phyloP scores from a whole-genome alignment of 2,888 invertebrate genomes.

The Lordiphosa fenestrarum region DNA sequence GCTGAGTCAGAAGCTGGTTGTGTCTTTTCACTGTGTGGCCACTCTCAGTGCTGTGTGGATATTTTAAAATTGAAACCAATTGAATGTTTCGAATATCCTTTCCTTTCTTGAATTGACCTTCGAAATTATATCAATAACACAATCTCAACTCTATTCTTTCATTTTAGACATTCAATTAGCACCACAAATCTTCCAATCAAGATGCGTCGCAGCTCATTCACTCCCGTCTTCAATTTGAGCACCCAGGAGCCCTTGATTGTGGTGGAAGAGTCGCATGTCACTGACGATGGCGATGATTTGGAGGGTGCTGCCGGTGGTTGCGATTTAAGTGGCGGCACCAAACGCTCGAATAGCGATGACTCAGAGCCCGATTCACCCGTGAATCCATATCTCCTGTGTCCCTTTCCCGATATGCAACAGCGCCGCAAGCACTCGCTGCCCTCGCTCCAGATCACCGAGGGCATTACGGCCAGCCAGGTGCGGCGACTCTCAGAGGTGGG shows the following conservation, averaged over 20 bases:
- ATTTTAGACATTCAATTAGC: not conserved
- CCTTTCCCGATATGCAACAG: slow-evolving; percentile 87
- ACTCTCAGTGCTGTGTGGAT: too few relatives aligned
- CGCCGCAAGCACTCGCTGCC: slow-evolving; percentile 91
- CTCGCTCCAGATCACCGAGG: slow-evolving; percentile 90
- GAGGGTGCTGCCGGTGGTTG: slow-evolving; percentile 84
- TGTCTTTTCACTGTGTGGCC: too few relatives aligned
- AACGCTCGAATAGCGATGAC: slow-evolving; percentile 81
- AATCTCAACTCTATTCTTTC: not conserved
- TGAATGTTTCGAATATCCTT: too few relatives aligned
- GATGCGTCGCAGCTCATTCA: slow-evolving; percentile 87
- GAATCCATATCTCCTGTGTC: slow-evolving; percentile 90
- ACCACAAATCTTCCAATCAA: not conserved
- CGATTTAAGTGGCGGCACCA: slow-evolving; percentile 79
- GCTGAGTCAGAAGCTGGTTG: too few relatives aligned
- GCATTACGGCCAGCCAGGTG: slow-evolving; percentile 93
- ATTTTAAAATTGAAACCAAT: too few relatives aligned
- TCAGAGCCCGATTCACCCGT: slow-evolving; percentile 89
- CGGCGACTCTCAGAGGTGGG: slow-evolving; percentile 90
- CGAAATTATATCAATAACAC: too few relatives aligned
- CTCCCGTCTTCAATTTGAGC: slow-evolving; percentile 82
- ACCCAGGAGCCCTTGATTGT: slow-evolving; percentile 90
- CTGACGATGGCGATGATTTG: slow-evolving; percentile 85
- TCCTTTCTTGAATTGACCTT: too few relatives aligned
- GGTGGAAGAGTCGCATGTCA: slow-evolving; percentile 87